Conservation (phyloP, 2,113 vertebrate species). For the Leucosticte australis region DNA sequence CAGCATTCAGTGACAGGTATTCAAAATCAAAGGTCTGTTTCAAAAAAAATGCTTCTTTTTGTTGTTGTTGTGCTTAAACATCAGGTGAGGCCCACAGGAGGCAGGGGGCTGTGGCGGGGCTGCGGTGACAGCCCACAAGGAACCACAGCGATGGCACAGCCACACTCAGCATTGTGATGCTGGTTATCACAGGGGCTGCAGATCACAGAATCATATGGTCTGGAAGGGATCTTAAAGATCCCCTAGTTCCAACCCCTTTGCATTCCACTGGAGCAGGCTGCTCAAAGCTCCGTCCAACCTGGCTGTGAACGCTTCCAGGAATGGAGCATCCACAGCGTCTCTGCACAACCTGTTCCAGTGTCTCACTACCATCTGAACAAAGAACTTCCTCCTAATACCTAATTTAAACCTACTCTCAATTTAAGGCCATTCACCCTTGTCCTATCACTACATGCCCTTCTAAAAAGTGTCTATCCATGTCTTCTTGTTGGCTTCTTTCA, state of each 20-base stretch:
- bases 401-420: background rate
- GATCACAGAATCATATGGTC: too few relatives aligned
- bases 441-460: background rate
- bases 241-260: background rate
- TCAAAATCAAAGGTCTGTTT: background rate
- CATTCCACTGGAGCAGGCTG: background rate
- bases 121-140: fast-evolving
- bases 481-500: background rate
- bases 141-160: background rate
- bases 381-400: background rate
- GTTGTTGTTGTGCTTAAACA: background rate
- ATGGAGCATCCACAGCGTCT: background rate
- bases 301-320: background rate
- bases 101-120: fast-evolving
- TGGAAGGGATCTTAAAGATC: background rate
- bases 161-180: background rate
- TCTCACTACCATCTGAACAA: background rate
- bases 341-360: background rate
- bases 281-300: background rate
- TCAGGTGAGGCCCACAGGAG: background rate
- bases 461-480: background rate
- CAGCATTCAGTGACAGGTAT: background rate
- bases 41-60: background rate
- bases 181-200: background rate
- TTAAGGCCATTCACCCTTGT: background rate